Conservation (phyloP, 2,797 vertebrate species). For the Phataginus tetradactyla region DNA sequence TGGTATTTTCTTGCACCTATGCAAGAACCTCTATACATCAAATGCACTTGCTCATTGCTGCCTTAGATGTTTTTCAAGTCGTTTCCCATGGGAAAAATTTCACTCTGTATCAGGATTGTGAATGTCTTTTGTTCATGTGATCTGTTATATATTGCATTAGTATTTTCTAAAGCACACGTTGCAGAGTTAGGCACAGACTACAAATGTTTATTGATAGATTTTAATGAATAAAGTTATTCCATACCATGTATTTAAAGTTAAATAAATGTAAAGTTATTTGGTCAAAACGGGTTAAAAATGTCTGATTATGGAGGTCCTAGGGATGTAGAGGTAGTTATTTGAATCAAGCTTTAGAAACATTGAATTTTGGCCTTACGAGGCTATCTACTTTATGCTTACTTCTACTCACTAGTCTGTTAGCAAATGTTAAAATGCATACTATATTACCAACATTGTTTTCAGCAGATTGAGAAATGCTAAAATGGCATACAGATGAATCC, state of each 20-base stretch:
- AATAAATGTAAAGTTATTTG: no score
- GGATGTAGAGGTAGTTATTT: background rate
- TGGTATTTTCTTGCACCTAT: background rate
- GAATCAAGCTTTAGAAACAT: conserved; percentile 14
- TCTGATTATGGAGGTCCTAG: conserved; percentile 11
- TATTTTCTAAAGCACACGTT: background rate
- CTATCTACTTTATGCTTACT: background rate
- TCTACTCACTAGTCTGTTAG: background rate
- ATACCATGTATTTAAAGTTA: no score
- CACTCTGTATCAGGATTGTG: background rate
- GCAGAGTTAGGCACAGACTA: background rate
- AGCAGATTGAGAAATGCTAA: background rate
- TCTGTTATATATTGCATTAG: background rate
- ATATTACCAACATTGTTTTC: background rate
- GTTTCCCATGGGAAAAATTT: background rate
- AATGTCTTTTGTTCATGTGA: background rate
- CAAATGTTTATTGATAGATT: background rate
- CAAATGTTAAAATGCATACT: background rate
- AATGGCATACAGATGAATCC: background rate
- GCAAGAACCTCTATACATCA: conserved; percentile 1
- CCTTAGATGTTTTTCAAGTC: background rate
- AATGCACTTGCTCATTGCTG: background rate
- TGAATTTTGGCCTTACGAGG: background rate
- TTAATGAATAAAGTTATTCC: background rate
- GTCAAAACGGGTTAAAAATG: background rate